These are phyloP conservation scores for Phalacrocorax pelagicus DNA, from an alignment of 2,113 vertebrate genomes.

Conservation along the genomic window DNA sequence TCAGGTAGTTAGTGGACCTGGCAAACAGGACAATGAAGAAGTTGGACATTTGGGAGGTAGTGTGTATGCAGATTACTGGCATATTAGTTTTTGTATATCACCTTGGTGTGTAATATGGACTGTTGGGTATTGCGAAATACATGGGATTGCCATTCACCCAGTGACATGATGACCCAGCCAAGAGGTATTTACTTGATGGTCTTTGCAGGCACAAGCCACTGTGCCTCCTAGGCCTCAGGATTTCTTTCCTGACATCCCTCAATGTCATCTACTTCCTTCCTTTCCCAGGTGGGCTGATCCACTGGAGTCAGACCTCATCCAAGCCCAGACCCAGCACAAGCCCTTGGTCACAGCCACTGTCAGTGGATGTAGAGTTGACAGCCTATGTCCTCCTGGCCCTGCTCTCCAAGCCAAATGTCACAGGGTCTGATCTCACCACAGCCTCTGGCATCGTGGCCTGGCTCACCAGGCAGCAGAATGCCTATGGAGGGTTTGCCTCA, in stretches of 20 bases:
- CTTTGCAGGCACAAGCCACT: not conserved
- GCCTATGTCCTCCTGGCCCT: constrained; percentile 77
- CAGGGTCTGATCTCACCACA: constrained; percentile 65
- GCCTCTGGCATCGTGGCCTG: constrained; percentile 76
- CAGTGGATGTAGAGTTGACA: constrained; percentile 76
- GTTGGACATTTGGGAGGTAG: not conserved
- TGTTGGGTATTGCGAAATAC: not conserved
- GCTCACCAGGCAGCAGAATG: constrained; percentile 83
- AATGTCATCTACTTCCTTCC: not conserved
- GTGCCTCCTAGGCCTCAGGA: not conserved
- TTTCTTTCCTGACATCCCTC: not conserved
- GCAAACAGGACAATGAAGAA: not conserved
- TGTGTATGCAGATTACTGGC: not conserved
- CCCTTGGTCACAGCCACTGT: constrained; percentile 42
- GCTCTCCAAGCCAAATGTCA: constrained; percentile 62
- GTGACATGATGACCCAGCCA: not conserved
- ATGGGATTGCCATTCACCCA: not conserved
- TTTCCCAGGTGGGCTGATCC: constrained; percentile 49
- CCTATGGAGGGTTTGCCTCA: constrained; percentile 86
- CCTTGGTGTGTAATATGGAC: not conserved
- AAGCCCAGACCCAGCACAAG: not conserved
- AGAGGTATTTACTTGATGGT: not conserved
- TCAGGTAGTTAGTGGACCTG: not conserved
- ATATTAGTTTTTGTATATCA: not conserved
- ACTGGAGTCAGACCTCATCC: constrained; percentile 54